Base-by-base conservation (phyloP, 2,113 vertebrate species). In the Silurus asotus region DNA sequence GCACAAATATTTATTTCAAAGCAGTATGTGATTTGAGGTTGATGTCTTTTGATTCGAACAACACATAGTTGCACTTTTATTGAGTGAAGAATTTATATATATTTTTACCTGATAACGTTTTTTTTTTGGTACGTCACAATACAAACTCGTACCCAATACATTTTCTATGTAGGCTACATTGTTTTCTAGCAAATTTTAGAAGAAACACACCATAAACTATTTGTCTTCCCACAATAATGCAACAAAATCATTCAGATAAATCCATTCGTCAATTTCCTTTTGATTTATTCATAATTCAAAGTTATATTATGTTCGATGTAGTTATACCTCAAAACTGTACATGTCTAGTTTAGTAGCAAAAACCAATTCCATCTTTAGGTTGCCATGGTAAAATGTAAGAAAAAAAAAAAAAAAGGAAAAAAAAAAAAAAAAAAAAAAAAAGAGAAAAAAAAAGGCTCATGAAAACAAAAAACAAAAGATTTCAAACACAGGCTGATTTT, bases 401-500 rank as follows among this genome's bases (percentile, higher is more conserved):
- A 37, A 37, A 37, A 37, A 37, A 37, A 37, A 37, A 37, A 37
- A 37, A 37, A 37, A 37, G 2, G 2, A 37, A 37, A 23, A 51
- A 23, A 53, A 37, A 0, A 58, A 0, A 23, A 61, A 28, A 53
- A 67, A 25, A 17, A 6, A 8, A 6, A 19, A n/a, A 9, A 2
- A 37, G 3, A 37, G 37, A 2, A 37, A 23, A 51, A 23, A 8
- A 9, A 53, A 11, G 55, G 74, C 23, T n/a, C n/a, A 55, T 14
- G 67, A 53, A 37, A 0, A 58, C 0, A n/a, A 28, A 53, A 67
- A 17, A 17, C 2, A 9, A 6, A 20, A n/a, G 9, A 2, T 55
- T 55, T 77, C 37, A 19, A 78, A 79, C 55, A 79, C 45, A 8
- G 64, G 7, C 15, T 19, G 8, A 13, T 25, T 78, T 89, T 86